phyloP scores from a whole-genome alignment of 1,140 invertebrate species.

The Idris sp. region DNA sequence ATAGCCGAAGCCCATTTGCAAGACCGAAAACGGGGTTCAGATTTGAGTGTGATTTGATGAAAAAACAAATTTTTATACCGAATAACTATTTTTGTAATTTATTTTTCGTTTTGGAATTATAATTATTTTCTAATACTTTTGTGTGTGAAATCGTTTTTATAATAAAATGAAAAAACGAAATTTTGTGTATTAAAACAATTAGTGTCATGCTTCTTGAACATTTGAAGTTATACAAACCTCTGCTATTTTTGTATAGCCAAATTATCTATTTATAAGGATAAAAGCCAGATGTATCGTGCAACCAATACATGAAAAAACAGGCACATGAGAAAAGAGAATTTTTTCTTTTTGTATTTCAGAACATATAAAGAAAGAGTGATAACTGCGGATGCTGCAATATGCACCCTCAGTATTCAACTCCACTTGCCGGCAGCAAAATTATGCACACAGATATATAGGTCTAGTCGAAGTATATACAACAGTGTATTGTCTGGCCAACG shows the following conservation, averaged over 20 bases:
- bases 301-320: constrained; percentile 23
- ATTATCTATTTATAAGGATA: too few species aligned
- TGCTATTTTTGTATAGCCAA: too few species aligned
- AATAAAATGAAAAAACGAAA: too few species aligned
- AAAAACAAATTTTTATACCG: not conserved
- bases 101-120: too few species aligned
- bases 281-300: too few species aligned
- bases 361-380: constrained; percentile 41
- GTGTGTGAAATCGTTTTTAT: constrained; percentile 2
- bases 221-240: too few species aligned
- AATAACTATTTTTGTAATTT: constrained; percentile 2
- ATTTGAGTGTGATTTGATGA: constrained; percentile 72
- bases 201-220: too few species aligned
- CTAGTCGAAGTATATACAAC: constrained; percentile 13
- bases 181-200: too few species aligned
- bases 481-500: constrained; percentile 52
- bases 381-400: constrained; percentile 51
- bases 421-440: constrained; percentile 35
- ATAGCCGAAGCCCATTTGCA: constrained; percentile 86
- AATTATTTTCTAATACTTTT: constrained; percentile 10
- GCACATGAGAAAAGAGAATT: constrained; percentile 16
- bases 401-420: constrained; percentile 25
- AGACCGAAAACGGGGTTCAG: constrained; percentile 77
- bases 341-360: constrained; percentile 24
- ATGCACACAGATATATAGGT: constrained; percentile 38